Percentiles rank a stretch among this genome's conserved stretches.
phyloP scores from a whole-genome alignment of 2,888 invertebrate species.

The Macaria liturata region DNA sequence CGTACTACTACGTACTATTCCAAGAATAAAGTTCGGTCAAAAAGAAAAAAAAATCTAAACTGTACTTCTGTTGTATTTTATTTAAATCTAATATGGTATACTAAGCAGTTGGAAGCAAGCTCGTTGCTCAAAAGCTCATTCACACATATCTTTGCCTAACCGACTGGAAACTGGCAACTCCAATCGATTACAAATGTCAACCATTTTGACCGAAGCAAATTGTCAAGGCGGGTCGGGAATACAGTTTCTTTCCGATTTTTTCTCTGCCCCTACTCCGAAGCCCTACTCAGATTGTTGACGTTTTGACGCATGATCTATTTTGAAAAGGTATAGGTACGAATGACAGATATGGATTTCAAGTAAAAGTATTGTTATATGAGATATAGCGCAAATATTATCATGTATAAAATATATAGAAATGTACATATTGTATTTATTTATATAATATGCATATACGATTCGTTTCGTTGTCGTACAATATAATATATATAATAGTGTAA shows the following conservation, averaged over 20 bases:
- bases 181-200: constrained; percentile 54
- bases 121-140: not conserved
- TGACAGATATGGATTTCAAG: constrained; percentile 41
- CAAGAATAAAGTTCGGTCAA: too few relatives aligned
- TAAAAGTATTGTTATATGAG: constrained; percentile 7
- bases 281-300: constrained; percentile 62
- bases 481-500: too few relatives aligned
- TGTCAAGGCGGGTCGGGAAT: constrained; percentile 53
- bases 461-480: too few relatives aligned
- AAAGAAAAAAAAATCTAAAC: too few relatives aligned
- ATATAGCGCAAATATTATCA: not conserved
- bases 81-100: too few relatives aligned
- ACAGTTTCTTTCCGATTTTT: constrained; percentile 42
- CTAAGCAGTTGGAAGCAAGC: too few relatives aligned
- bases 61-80: too few relatives aligned
- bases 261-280: constrained; percentile 55
- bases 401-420: too few relatives aligned
- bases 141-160: constrained; percentile 36
- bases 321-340: constrained; percentile 41
- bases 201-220: constrained; percentile 61
- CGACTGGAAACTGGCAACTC: constrained; percentile 49
- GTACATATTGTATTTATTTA: too few relatives aligned
- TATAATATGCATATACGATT: too few relatives aligned
- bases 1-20: too few relatives aligned
- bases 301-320: constrained; percentile 65